Percentiles rank a stretch among this genome's conserved stretches.
phyloP scores from a whole-genome alignment of 2,888 invertebrate genomes.

The Platypus cylindrus region DNA sequence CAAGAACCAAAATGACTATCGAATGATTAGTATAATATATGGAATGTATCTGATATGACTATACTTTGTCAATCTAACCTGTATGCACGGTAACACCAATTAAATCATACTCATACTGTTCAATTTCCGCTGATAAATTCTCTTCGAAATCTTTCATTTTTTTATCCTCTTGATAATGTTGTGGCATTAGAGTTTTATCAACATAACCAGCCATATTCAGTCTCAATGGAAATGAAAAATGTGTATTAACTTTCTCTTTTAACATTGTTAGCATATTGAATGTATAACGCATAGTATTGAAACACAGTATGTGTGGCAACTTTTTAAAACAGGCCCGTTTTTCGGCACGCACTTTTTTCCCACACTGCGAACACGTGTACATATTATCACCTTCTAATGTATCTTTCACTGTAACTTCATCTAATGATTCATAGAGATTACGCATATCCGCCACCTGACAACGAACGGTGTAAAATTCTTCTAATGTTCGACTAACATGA shows the following conservation, averaged over 20 bases:
- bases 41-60: too few species aligned
- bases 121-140: constrained; percentile 42
- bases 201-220: constrained; percentile 92
- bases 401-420: constrained; percentile 95
- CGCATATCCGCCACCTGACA: constrained; percentile 96
- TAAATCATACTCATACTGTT: constrained; percentile 58
- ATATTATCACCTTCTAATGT: constrained; percentile 95
- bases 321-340: constrained; percentile 91
- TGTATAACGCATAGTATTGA: constrained; percentile 94
- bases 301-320: constrained; percentile 83
- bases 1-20: too few species aligned
- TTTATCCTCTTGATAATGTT: constrained; percentile 68
- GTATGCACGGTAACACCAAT: constrained; percentile 90
- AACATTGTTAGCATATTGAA: constrained; percentile 97
- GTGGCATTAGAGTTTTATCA: constrained; percentile 84
- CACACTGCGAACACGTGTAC: constrained; percentile 93
- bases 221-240: constrained; percentile 87
- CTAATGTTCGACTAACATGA: constrained; percentile 86
- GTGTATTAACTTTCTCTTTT: constrained; percentile 94
- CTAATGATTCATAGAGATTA: constrained; percentile 84
- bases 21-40: too few species aligned
- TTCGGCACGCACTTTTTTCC: constrained; percentile 89
- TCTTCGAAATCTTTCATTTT: constrained; percentile 37
- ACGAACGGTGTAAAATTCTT: constrained; percentile 92
- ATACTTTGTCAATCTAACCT: too few species aligned